These are phyloP conservation scores for Andrena marginata DNA, from an alignment of 2,888 invertebrate species.

Conservation along the genomic window DNA sequence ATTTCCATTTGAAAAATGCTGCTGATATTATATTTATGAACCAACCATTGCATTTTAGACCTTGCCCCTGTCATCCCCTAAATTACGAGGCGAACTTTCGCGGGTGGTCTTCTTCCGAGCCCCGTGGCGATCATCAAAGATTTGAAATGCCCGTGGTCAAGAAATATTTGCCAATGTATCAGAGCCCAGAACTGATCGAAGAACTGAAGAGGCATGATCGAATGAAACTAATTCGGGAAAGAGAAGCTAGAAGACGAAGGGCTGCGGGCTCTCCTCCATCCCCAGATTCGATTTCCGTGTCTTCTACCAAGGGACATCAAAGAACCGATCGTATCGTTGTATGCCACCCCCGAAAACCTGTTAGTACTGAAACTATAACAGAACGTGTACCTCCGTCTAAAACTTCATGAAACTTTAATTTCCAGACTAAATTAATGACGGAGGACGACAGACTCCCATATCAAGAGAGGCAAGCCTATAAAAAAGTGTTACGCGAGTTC, in stretches of 20 bases:
- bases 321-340: neutral
- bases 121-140: neutral
- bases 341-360: neutral
- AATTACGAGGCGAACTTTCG: neutral
- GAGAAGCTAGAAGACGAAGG: conserved; percentile 53
- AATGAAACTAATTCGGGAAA: conserved; percentile 68
- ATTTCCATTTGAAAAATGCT: neutral
- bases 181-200: conserved; percentile 70
- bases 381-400: too few species aligned
- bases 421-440: conserved; percentile 15
- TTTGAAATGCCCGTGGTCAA: conserved; percentile 66
- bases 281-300: neutral
- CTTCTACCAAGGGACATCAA: neutral
- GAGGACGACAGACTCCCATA: conserved; percentile 60
- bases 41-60: neutral
- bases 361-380: neutral
- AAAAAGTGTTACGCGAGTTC: conserved; percentile 70
- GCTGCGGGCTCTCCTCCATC: neutral
- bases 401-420: neutral
- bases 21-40: neutral
- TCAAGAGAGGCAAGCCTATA: conserved; percentile 73
- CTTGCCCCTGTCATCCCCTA: neutral
- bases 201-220: conserved; percentile 74
- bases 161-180: conserved; percentile 72
- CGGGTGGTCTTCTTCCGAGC: neutral